Base-by-base conservation (phyloP, 2,113 vertebrate genomes). In the Phoxinus phoxinus region DNA sequence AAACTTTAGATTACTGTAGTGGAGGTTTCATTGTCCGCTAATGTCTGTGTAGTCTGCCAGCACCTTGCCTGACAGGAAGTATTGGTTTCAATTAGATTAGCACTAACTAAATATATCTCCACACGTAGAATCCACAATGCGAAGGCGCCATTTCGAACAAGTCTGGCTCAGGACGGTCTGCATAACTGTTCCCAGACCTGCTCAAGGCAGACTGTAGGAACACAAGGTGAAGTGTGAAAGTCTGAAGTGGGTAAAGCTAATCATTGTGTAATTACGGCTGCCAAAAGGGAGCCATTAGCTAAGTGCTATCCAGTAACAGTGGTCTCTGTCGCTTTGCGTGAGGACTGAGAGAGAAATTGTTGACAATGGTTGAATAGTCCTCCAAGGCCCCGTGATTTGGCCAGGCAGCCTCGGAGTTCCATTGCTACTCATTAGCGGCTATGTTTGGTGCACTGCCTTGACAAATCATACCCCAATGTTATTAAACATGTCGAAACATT, bases 271-370 rank as follows among this genome's bases (percentile, higher is more conserved):
- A 91, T 93, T 94, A 94, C 90, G 87, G 56, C 83, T 83, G 89
- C 92, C 94, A 94, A 94, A 95, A 93, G 94, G 94, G 75, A 89
- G 80, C 90, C 84, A 90, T 94, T 94, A 93, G 85, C 15, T 53
- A 92, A 74, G 90, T 88, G 92, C 88, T 77, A 92, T 87, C 89
- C 89, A 71, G 71, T 74, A 77, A 83, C 56, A 46, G 61, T 67
- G 44, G 87, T 83, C 87, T 83, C 80, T 87, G 85, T 90, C 83
- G 85, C 67, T 71, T 19, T 87, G 83, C 83, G 56, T 19, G 78
- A 67, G 53, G 83, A 73, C 32, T 21, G 69, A 59, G 85, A 84
- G 41, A 67, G 41, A 88, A 83, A 73, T 51, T 74, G 65, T 88
- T 84, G 69, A 88, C 81, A 86, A 83, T 81, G 58, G 67, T 84